Conservation (phyloP, 2,113 vertebrate genomes). For the Caretta caretta region DNA sequence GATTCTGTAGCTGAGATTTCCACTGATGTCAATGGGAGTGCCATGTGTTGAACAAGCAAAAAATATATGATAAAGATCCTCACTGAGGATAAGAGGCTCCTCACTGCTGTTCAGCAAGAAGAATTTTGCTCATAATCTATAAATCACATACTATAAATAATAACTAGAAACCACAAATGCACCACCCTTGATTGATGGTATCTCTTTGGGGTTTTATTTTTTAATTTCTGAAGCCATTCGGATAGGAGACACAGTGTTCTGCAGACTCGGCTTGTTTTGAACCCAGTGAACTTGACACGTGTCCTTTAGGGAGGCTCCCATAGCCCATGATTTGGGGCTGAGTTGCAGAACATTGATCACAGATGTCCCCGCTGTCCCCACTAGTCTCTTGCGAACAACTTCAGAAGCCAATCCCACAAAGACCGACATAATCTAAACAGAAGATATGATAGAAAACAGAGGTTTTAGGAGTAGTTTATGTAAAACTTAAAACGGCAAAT, state of each 20-base stretch:
- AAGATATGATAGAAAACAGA: slow-evolving; percentile 56
- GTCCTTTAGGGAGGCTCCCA: not conserved
- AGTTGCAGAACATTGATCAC: not conserved
- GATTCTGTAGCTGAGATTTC: slow-evolving; percentile 5
- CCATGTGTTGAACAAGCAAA: not conserved
- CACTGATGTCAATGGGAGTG: not conserved
- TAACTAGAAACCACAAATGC: not conserved
- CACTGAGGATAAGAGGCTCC: not conserved
- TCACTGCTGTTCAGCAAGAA: not conserved
- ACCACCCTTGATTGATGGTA: not conserved
- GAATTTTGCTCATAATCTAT: not conserved
- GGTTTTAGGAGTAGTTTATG: slow-evolving; percentile 43
- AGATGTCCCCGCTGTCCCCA: not conserved
- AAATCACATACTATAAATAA: not conserved
- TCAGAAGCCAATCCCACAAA: not conserved
- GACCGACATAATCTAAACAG: not conserved
- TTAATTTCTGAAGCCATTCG: not conserved
- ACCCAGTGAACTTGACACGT: not conserved
- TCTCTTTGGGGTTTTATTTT: not conserved
- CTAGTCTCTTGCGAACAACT: not conserved
- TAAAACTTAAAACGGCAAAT: slow-evolving; percentile 56
- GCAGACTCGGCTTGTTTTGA: not conserved
- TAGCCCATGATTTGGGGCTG: not conserved
- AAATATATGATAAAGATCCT: fast-evolving
- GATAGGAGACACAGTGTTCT: not conserved